Evolutionary conservation across 1,140 invertebrate species (phyloP).

Genomic region (Formica exsecta): DNA sequence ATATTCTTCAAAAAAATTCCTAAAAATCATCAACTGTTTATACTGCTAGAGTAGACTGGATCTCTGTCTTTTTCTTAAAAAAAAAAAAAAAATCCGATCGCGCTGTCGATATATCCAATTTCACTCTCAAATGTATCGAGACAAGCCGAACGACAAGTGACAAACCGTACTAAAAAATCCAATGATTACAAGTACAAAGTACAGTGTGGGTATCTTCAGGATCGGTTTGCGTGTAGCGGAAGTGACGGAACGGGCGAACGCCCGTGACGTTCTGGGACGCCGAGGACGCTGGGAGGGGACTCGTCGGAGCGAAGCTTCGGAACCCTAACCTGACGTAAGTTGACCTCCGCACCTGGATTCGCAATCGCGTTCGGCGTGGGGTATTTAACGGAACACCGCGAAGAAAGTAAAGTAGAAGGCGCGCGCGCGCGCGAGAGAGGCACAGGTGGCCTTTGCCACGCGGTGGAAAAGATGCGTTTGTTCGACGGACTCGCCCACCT

Average conservation of each 20-base stretch:
- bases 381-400: constrained; percentile 78
- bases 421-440: constrained; percentile 5
- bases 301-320: constrained; percentile 49
- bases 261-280: constrained; percentile 57
- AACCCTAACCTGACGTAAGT: constrained; percentile 79
- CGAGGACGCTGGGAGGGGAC: constrained; percentile 47
- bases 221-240: constrained; percentile 30
- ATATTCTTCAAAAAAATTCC: too few relatives aligned
- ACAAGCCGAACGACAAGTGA: constrained; percentile 23
- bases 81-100: constrained; percentile 23
- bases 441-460: constrained; percentile 69
- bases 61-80: too few relatives aligned
- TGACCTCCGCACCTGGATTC: constrained; percentile 80
- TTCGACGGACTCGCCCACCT: constrained; percentile 40
- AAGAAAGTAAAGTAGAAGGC: constrained; percentile 79
- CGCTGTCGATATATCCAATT: constrained; percentile 63
- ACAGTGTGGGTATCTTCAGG: neutral
- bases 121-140: constrained; percentile 71
- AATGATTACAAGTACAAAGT: neutral
- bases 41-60: too few relatives aligned
- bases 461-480: constrained; percentile 59
- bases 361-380: constrained; percentile 76
- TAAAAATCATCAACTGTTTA: too few relatives aligned
- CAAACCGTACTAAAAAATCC: constrained; percentile 62
- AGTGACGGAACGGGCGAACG: constrained; percentile 46